Conservation (phyloP, 1,140 invertebrate genomes). For the Cecropterus lyciades region DNA sequence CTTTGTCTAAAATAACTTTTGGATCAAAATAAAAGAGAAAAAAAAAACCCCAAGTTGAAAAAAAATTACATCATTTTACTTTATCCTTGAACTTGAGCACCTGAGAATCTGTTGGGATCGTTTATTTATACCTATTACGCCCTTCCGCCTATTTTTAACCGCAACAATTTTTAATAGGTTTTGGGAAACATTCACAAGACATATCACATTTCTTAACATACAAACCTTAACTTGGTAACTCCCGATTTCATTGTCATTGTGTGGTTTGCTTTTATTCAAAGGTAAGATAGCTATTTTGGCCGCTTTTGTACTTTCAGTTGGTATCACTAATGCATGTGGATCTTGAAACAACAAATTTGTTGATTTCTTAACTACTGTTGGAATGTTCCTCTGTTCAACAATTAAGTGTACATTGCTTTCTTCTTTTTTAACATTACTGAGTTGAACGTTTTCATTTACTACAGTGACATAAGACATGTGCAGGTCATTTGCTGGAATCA, state of each 20-base stretch:
- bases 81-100: no score
- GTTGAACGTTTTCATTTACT: slow-evolving; percentile 62
- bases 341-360: slow-evolving; percentile 39
- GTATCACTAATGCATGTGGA: slow-evolving; percentile 51
- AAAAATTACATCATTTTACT: no score
- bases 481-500: slow-evolving; percentile 49
- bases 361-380: slow-evolving; percentile 58
- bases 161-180: no score
- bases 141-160: no score
- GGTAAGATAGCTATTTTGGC: slow-evolving; percentile 63
- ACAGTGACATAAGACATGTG: slow-evolving; percentile 68
- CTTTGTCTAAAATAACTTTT: no score
- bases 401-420: slow-evolving; percentile 48
- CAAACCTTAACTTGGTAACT: slow-evolving; percentile 57
- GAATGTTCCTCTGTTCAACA: slow-evolving; percentile 58
- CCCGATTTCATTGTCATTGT: slow-evolving; percentile 44
- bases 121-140: no score
- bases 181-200: no score
- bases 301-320: slow-evolving; percentile 55
- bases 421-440: slow-evolving; percentile 45
- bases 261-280: slow-evolving; percentile 47
- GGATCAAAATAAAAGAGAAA: no score
- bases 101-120: no score
- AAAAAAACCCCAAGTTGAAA: no score
- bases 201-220: slow-evolving; percentile 8